Base-by-base conservation (phyloP, 2,113 vertebrate species). In the Vulpes lagopus region DNA sequence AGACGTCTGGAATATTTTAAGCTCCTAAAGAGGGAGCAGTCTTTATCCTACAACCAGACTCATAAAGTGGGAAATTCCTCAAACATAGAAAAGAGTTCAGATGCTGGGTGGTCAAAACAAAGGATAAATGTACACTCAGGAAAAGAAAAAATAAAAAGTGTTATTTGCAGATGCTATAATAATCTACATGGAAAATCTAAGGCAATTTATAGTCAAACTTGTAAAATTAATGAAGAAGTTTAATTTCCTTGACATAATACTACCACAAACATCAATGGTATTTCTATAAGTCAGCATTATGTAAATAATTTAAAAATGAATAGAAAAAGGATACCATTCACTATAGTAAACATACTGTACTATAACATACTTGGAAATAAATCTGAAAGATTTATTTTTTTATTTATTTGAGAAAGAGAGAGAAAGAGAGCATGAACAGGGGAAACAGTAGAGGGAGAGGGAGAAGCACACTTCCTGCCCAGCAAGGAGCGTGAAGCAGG, bases 1-100 rank as follows among this genome's bases (percentile, higher is more conserved):
- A 62, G 59, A 85, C 64, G 67, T 93, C 6, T 74, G 69, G 71
- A 85, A 93, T 53, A 93, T 38, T 76, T 57, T 64, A 93, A 74
- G 32, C 32, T 64, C 32, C 32, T 64, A 91, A 20, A 64, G 88
- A 92, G 64, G 65, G 67, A 83, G 35, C 23, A 87, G 60, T 86
- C 25, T 93, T 93, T 67, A 49, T 78, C 73, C 51, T 87, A 60
- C 51, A 87, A 23, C 27, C 14, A 57, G 35, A 79, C 35, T 67
- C 60, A 65, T 14, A 67, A 78, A 67, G 25, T 65, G 11, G 73
- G 51, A 32, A 87, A 79, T 67, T 67, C 51, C 60, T 86, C 74
- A 79, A 79, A 67, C 71, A 67, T 4, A 87, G 20, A 94, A 86
- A 78, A 32, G 32, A 74, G 32, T 30, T 85, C 43, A 43, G 82